Evolutionary conservation across 2,888 invertebrate genomes (phyloP), one percentile per base, ranked within the genome.

Genomic region (Aromia moschata): DNA sequence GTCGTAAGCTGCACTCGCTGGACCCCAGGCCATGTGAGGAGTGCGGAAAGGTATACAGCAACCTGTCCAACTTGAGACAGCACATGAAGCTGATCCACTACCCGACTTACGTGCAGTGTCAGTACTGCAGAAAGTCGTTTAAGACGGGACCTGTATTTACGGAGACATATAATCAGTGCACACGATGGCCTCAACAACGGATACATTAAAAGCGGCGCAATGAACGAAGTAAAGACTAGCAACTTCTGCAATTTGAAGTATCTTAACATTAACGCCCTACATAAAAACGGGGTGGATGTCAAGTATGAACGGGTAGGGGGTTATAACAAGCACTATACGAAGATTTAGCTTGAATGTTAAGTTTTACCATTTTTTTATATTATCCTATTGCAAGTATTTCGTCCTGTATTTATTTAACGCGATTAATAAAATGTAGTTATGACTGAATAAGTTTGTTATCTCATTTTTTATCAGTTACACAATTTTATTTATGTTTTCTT

Each of bases 51-150:
- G 84, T 86, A 74, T 87, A 87, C 83, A 86, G 86, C 81, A 87
- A 86, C 80, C 82, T 86, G 73, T 86, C 86, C 71, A 87, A 87
- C 80, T 82, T 87, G 70, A 82, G 86, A 65, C 87, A 87, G 75
- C 87, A 87, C 80, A 85, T 87, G 81, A 85, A 86, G 79, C 83
- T 87, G 71, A 86, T 87, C 77, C 87, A 87, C 79, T 85, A 85
- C 79, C 86, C 87, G 65, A 85, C 85, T 75, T 84, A 83, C 76
- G 85, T 86, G 72, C 82, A 83, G 73, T 87, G 87, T 79, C 83
- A 84, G 64, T 80, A 85, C 69, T 87, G 87, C 79, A 82, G 82
- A 77, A 86, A 86, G 80, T 83, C 83, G 65, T 87, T 87, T 81
- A 86, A 86, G 81, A 86, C 86, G 67, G n/a, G 84, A 86, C 76